Conservation (phyloP, 2,113 vertebrate species). For the Platysternon megacephalum region DNA sequence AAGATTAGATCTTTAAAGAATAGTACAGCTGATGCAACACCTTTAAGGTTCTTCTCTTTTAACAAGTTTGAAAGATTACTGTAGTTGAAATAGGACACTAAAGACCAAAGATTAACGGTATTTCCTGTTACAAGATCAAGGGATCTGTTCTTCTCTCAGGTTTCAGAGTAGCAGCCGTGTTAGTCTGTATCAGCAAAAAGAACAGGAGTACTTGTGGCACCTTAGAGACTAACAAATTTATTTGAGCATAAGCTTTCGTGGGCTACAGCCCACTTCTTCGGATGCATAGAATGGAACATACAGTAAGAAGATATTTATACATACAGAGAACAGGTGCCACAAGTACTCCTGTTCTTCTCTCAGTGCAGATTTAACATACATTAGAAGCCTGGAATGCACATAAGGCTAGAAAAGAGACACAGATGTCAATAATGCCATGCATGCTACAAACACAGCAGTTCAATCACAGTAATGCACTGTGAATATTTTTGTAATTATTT, state of each 20-base stretch:
- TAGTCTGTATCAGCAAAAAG: no score
- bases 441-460: neutral
- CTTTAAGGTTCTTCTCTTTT: neutral
- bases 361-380: neutral
- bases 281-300: no score
- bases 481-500: neutral
- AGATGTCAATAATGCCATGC: neutral
- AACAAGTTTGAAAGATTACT: neutral
- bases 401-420: neutral
- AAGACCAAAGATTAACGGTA: slow-evolving; percentile 1
- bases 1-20: slow-evolving; percentile 12
- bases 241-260: no score
- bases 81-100: neutral
- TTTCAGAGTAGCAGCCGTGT: no score
- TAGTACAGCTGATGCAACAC: neutral
- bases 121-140: neutral
- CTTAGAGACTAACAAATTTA: no score
- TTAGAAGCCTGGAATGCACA: neutral
- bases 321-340: no score
- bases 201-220: no score
- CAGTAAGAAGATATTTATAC: no score
- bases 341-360: neutral
- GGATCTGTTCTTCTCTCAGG: neutral
- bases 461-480: neutral
- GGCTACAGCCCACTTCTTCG: no score